These are phyloP conservation scores for Chirona hameri DNA, from an alignment of 2,888 invertebrate genomes.

Conservation along the genomic window DNA sequence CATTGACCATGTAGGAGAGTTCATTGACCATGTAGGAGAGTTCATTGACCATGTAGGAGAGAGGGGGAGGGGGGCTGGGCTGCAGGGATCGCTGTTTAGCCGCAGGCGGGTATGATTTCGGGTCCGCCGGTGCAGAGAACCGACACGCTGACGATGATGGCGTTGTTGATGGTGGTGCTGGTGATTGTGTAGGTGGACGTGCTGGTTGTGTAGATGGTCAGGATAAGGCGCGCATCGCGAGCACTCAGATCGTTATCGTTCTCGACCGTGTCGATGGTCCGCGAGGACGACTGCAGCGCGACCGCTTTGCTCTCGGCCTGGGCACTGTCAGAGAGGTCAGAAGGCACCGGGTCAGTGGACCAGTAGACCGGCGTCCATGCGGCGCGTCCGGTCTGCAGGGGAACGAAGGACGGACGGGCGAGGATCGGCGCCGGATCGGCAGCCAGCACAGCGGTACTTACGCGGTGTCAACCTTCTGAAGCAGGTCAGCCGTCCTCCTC, in stretches of 20 bases:
- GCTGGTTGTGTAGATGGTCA: neutral
- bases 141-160: neutral
- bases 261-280: neutral
- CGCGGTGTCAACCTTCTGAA: neutral
- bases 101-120: neutral
- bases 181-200: neutral
- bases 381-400: too few relatives aligned
- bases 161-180: conserved; percentile 7
- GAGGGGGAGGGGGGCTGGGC: neutral
- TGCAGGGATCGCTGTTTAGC: neutral
- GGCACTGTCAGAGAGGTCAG: neutral
- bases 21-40: too few relatives aligned
- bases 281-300: neutral
- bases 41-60: too few relatives aligned
- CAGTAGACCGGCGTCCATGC: too few relatives aligned
- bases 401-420: neutral
- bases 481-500: neutral
- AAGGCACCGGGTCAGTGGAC: too few relatives aligned
- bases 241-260: neutral
- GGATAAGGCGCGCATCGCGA: neutral
- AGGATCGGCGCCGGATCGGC: neutral
- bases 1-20: too few relatives aligned
- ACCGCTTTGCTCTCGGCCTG: neutral
- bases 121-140: neutral
- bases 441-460: neutral